Base-by-base conservation (phyloP, 2,797 vertebrate species). In the Liasis olivaceus region DNA sequence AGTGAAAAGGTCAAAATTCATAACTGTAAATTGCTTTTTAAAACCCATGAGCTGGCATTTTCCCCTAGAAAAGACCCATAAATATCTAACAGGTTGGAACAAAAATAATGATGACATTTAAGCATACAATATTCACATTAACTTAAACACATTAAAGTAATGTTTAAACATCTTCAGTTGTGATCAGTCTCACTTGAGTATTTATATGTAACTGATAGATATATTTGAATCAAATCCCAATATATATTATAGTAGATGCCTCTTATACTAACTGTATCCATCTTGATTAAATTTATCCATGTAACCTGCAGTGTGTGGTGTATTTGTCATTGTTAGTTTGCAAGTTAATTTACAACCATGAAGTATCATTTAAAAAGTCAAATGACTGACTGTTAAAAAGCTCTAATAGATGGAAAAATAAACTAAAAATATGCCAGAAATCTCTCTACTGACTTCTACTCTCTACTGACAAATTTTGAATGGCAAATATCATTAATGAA, bases 401-500 rank as follows among this genome's bases (percentile, higher is more conserved):
- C 92, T 85, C 84, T 47, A 85, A 87, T 1, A 31, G 1, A 42
- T 87, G 95, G 60, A 90, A 90, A 91, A 88, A 87, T 94, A 88
- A 84, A 8, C 9, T 81, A 86, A 92, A 87, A 26, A 94, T 92
- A 77, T 54, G 92, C 85, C 5, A 89, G 54, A 94, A 42, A 81
- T 89, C 64, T 92, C 14, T 95, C 28, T 95, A 91, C 86, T 89
- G 28, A 94, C 17, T 36, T 36, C 36, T 36, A 36, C 7, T 51
- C 47, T 51, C 47, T 51, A 51, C 2, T 51, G 47, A 51, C 51
- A 51, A 95, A 26, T 91, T 95, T 95, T 95, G 84, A 87, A 93
- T 93, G 31, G 96, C 88, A 94, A 96, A 92, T 22, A 56, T 6
- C 94, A 31, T 89, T 54, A 90, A 22, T 92, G 9, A 11, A 95